phyloP scores from a whole-genome alignment of 2,888 invertebrate species.

The Uloborus plumipes region DNA sequence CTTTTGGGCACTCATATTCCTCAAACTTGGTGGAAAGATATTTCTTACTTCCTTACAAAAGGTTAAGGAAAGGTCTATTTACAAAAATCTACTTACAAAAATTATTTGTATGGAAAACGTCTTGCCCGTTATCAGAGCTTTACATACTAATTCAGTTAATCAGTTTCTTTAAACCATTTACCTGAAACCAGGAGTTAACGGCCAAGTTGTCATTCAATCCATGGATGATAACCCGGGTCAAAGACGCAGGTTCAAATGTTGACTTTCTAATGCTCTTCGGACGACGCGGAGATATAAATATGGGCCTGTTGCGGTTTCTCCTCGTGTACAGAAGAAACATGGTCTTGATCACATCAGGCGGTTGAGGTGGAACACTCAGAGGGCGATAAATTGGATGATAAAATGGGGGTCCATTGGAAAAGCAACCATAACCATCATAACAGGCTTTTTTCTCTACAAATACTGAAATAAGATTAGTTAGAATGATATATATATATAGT shows the following conservation, averaged over 20 bases:
- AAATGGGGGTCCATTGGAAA: constrained; percentile 62
- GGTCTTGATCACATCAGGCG: constrained; percentile 52
- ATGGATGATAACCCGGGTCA: constrained; percentile 60
- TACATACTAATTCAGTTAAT: too few relatives aligned
- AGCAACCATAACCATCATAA: constrained; percentile 62
- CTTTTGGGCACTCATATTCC: too few relatives aligned
- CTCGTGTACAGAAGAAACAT: constrained; percentile 53
- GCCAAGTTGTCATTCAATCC: constrained; percentile 54
- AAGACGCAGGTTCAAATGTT: constrained; percentile 28
- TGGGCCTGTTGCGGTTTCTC: constrained; percentile 31
- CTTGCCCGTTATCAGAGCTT: too few relatives aligned
- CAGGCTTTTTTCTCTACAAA: constrained; percentile 46
- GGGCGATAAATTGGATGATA: constrained; percentile 62
- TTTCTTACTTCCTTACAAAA: too few relatives aligned
- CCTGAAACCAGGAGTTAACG: constrained; percentile 48
- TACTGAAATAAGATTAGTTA: constrained; percentile 4
- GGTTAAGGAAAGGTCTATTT: too few relatives aligned
- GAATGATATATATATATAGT: too few relatives aligned
- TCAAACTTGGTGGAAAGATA: too few relatives aligned
- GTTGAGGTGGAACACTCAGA: constrained; percentile 57
- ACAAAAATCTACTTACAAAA: too few relatives aligned
- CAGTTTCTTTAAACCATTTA: not conserved
- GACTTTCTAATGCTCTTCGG: constrained; percentile 15
- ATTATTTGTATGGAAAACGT: too few relatives aligned
- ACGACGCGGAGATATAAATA: constrained; percentile 15